Evolutionary conservation across 2,797 vertebrate genomes (phyloP).

Genomic region (Diplodus puntazzo): DNA sequence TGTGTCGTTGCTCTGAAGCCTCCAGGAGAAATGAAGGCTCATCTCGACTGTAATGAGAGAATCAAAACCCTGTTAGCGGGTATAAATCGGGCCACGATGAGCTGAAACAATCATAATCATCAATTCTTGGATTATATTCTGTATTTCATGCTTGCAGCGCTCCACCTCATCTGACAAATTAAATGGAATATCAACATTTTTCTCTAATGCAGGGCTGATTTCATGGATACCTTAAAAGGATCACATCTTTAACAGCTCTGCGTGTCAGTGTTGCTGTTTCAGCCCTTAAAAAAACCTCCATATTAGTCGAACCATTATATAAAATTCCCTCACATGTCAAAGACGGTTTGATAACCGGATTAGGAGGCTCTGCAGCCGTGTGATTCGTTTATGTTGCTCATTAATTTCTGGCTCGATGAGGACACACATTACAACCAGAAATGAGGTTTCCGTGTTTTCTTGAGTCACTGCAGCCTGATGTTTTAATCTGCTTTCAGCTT

Average conservation of each 20-base stretch:
- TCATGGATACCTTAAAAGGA: too few relatives aligned
- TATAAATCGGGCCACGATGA: neutral
- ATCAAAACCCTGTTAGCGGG: neutral
- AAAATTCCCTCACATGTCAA: neutral
- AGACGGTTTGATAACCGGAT: neutral
- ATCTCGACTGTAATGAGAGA: neutral
- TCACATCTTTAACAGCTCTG: neutral
- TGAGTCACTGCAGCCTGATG: neutral
- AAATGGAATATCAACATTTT: too few relatives aligned
- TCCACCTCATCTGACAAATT: neutral
- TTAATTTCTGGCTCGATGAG: neutral
- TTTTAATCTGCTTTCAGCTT: neutral
- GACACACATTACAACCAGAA: neutral
- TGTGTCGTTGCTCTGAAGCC: conserved; percentile 17
- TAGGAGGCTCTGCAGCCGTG: neutral
- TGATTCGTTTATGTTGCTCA: neutral
- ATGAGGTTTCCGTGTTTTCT: neutral
- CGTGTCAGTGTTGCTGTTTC: too few relatives aligned
- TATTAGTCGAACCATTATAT: neutral
- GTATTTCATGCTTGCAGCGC: too few relatives aligned
- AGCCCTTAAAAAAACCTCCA: neutral
- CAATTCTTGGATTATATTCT: too few relatives aligned
- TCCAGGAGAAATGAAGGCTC: conserved; percentile 20
- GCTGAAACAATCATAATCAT: neutral
- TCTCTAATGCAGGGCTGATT: too few relatives aligned